Percentiles rank a stretch among this genome's conserved stretches.
phyloP scores from a whole-genome alignment of 2,888 invertebrate genomes.

The Plebejus argus region DNA sequence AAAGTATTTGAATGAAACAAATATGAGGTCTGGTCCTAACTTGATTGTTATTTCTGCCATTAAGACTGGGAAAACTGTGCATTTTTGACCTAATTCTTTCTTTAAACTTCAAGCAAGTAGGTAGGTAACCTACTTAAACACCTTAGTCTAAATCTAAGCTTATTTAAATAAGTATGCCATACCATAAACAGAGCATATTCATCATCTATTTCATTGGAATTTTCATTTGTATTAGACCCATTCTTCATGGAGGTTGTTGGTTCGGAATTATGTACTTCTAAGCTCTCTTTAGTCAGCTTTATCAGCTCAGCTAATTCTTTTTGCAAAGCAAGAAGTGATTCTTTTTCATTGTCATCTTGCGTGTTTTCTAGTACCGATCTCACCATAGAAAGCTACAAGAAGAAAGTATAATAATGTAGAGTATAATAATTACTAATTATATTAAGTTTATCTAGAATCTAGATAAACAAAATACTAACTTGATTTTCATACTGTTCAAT shows the following conservation, averaged over 20 bases:
- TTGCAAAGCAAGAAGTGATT: constrained; percentile 81
- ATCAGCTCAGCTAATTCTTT: constrained; percentile 85
- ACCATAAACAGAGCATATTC: constrained; percentile 87
- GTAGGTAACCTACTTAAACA: too few species aligned
- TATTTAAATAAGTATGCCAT: neutral
- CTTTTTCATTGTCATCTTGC: constrained; percentile 71
- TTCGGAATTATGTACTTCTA: constrained; percentile 56
- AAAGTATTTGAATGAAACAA: too few species aligned
- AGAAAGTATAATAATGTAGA: constrained; percentile 24
- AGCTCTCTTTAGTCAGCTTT: constrained; percentile 83
- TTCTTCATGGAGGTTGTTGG: constrained; percentile 36
- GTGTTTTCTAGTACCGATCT: constrained; percentile 78
- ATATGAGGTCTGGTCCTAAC: too few species aligned
- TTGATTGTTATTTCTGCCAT: too few species aligned
- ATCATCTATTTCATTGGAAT: constrained; percentile 60
- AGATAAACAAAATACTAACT: constrained; percentile 49
- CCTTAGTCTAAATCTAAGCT: too few species aligned
- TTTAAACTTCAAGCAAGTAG: neutral
- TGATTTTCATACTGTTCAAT: constrained; percentile 68
- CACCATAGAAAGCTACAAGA: constrained; percentile 82
- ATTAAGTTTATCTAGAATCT: neutral
- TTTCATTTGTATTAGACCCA: constrained; percentile 36
- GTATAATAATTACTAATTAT: neutral
- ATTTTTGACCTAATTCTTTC: neutral
- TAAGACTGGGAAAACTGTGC: neutral